Percentiles rank a stretch among this genome's conserved stretches.
Conservation (phyloP, 1,140 invertebrate genomes). For the Radopholus similis region DNA sequence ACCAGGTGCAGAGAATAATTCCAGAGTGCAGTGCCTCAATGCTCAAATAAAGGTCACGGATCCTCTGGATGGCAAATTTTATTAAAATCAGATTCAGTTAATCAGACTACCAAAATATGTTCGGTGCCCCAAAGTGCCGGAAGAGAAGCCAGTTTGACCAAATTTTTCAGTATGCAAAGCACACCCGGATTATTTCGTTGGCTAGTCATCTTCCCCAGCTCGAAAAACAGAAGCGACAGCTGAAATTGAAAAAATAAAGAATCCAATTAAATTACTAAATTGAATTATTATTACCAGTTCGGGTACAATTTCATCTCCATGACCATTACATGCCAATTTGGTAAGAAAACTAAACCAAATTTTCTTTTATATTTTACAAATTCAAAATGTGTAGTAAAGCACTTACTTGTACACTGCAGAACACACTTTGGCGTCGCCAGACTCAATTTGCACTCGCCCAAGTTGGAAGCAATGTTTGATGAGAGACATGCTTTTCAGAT, state of each 20-base stretch:
- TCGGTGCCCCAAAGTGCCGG: slow-evolving; percentile 33
- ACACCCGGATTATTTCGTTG: not conserved
- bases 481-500: slow-evolving; percentile 30
- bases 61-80: not conserved
- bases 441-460: slow-evolving; percentile 15
- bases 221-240: slow-evolving; percentile 21
- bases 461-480: slow-evolving; percentile 33
- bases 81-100: no score
- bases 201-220: not conserved
- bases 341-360: slow-evolving; percentile 26
- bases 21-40: slow-evolving; percentile 16
- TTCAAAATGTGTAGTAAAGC: not conserved
- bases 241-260: no score
- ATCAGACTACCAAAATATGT: slow-evolving; percentile 28
- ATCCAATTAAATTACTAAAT: not conserved
- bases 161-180: slow-evolving; percentile 28
- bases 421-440: slow-evolving; percentile 12
- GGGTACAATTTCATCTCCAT: slow-evolving; percentile 21
- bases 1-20: slow-evolving; percentile 18
- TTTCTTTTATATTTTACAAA: no score
- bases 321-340: slow-evolving; percentile 24
- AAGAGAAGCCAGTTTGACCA: slow-evolving; percentile 19
- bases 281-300: slow-evolving; percentile 30
- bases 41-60: slow-evolving; percentile 25
- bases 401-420: slow-evolving; percentile 22